Conservation (phyloP, 1,140 invertebrate genomes). For the Zaprionus tsacasi region DNA sequence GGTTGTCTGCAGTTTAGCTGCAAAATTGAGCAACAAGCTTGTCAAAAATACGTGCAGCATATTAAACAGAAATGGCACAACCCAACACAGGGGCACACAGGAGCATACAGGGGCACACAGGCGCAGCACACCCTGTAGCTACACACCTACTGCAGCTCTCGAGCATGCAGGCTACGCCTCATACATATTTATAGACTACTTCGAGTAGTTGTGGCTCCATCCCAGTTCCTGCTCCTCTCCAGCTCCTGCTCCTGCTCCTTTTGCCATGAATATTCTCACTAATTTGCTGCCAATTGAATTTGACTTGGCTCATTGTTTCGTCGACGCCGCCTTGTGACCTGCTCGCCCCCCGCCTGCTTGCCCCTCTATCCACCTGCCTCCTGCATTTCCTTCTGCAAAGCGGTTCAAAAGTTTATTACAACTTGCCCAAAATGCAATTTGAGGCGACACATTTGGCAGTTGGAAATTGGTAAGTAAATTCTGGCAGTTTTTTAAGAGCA, state of each 20-base stretch:
- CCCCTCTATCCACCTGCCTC: too few species aligned
- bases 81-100: background rate
- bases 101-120: background rate
- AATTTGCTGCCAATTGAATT: conserved; percentile 63
- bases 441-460: conserved; percentile 3
- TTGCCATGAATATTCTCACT: conserved; percentile 57
- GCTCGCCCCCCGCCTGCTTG: background rate
- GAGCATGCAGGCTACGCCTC: conserved; percentile 24
- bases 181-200: conserved; percentile 56
- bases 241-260: background rate
- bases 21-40: conserved; percentile 73
- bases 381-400: background rate
- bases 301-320: conserved; percentile 44
- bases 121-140: background rate
- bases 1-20: conserved; percentile 44
- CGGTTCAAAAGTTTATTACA: conserved; percentile 7
- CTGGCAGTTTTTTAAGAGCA: background rate
- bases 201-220: background rate
- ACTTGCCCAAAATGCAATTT: background rate
- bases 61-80: conserved; percentile 36
- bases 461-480: background rate
- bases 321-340: background rate
- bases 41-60: conserved; percentile 48
- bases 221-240: background rate
- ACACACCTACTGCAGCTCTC: conserved; percentile 21